Base-by-base conservation (phyloP, 2,113 vertebrate species). In the Rhinolophus ferrumequinum region DNA sequence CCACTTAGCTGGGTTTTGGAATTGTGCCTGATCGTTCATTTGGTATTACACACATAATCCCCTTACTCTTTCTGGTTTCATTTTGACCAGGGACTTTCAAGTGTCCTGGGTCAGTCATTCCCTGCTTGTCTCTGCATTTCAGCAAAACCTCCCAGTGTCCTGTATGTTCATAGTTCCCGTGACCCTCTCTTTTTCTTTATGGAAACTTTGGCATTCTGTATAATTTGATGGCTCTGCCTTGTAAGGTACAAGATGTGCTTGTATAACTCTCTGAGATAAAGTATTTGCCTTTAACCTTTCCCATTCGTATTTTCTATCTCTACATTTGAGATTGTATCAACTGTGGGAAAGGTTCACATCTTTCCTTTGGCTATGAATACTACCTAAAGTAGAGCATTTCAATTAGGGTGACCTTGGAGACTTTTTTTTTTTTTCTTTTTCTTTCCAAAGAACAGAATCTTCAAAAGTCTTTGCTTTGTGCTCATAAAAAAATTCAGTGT, bases 311-410 rank as follows among this genome's bases (percentile, higher is more conserved):
- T 88, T 69, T 70, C 52, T 70, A 2, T 76, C 33, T 75, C 28
- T 58, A 35, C 4, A 2, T 96, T 41, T 44, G 13, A 95, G 35
- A 93, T 56, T 60, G 33, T 35, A 84, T 92, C 72, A 70, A 5
- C 44, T 56, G 10, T 69, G 77, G 35, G 41, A 90, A 85, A 72
- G 9, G 54, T 47, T 81, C 28, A 7, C 52, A 89, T 77, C 30
- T 77, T 77, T 72, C 15, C 50, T 73, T 94, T 93, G 58, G 21
- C 47, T 90, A 4, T 81, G 54, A 85, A 64, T 93, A 89, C 60
- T 92, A 93, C 56, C 62, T 72, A 93, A 97, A 95, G 92, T 54
- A 88, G 47, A 96, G 15, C 30, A 95, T 91, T 95, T 96, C 82
- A 87, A 77, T 94, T 93, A 96, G 58, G 35, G 33, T 94, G 95